Percentiles rank a stretch among this genome's conserved stretches.
Conservation (phyloP, 2,113 vertebrate species). For the Scatophagus argus region DNA sequence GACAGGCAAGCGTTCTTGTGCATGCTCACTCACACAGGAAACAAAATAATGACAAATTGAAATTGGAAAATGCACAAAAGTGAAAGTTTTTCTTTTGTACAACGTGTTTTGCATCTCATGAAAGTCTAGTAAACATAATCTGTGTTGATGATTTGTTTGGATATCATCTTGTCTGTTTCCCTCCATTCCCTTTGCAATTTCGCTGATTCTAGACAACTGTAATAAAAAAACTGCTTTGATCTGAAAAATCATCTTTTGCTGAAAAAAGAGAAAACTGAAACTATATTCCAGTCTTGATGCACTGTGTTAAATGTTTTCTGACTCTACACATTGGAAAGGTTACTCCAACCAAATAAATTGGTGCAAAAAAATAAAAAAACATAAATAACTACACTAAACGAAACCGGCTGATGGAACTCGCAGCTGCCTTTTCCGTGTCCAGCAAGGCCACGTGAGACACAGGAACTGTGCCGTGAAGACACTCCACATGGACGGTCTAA, state of each 20-base stretch:
- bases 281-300: not conserved
- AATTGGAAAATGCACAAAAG: not conserved
- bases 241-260: slow-evolving; percentile 27
- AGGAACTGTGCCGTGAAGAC: slow-evolving; percentile 14
- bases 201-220: slow-evolving; percentile 35
- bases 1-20: not conserved
- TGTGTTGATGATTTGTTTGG: slow-evolving; percentile 24
- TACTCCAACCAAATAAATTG: not conserved
- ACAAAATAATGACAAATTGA: not conserved
- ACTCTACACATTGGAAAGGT: slow-evolving; percentile 11
- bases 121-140: slow-evolving; percentile 35
- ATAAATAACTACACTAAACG: not conserved
- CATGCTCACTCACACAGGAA: not conserved
- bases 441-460: slow-evolving; percentile 17
- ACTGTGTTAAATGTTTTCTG: slow-evolving; percentile 5
- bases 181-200: slow-evolving; percentile 29
- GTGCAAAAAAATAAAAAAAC: not conserved
- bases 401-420: not conserved
- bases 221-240: slow-evolving; percentile 56
- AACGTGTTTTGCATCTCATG: slow-evolving; percentile 1
- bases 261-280: slow-evolving; percentile 40
- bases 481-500: slow-evolving; percentile 21
- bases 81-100: not conserved
- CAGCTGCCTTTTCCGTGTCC: slow-evolving; percentile 35
- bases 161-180: slow-evolving; percentile 21